Conservation (phyloP, 2,888 invertebrate genomes). For the Lasius platythorax region DNA sequence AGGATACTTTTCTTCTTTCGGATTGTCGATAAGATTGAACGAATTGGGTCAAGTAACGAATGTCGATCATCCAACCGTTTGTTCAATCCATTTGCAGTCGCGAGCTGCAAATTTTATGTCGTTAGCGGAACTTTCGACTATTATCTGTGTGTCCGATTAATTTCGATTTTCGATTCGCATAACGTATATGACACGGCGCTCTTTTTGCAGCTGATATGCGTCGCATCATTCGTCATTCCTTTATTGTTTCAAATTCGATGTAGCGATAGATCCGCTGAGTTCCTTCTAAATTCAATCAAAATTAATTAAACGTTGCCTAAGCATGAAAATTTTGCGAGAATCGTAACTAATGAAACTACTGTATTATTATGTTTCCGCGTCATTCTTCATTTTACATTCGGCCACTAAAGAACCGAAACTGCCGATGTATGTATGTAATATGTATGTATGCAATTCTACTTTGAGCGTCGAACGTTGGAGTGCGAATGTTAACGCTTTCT, state of each 20-base stretch:
- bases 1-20: background rate
- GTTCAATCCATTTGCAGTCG: background rate
- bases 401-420: background rate
- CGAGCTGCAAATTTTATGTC: background rate
- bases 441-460: slow-evolving; percentile 47
- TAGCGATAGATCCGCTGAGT: too few relatives aligned
- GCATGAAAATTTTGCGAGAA: background rate
- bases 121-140: background rate
- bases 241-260: too few relatives aligned
- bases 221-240: too few relatives aligned
- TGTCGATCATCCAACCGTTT: background rate
- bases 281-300: too few relatives aligned
- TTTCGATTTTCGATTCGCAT: slow-evolving; percentile 52
- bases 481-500: slow-evolving; percentile 55
- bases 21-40: slow-evolving; percentile 10
- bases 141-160: slow-evolving; percentile 11
- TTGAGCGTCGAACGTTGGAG: slow-evolving; percentile 52
- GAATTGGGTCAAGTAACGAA: background rate
- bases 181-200: slow-evolving; percentile 41
- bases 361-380: background rate
- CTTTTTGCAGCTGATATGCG: too few relatives aligned
- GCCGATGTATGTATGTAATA: slow-evolving; percentile 50
- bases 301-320: background rate
- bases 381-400: background rate
- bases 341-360: background rate